These are phyloP conservation scores for Thrips palmi DNA, from an alignment of 1,140 invertebrate genomes.

Conservation along the genomic window DNA sequence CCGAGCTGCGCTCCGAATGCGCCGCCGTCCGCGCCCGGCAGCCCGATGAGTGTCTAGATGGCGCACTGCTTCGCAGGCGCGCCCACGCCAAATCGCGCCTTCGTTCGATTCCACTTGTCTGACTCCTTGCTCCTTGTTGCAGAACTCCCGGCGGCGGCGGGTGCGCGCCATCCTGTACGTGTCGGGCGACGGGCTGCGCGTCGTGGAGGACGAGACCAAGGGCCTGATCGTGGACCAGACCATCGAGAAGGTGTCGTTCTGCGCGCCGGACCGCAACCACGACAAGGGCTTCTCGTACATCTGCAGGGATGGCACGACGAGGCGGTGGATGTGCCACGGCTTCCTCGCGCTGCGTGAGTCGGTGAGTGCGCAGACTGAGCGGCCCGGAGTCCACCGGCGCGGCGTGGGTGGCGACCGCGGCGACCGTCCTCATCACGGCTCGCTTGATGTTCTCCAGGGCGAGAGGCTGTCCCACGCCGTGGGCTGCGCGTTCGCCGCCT, in stretches of 20 bases:
- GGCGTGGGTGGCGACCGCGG: too few species aligned
- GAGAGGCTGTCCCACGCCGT: conserved; percentile 96
- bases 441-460: conserved; percentile 54
- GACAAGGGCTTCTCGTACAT: conserved; percentile 95
- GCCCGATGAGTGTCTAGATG: too few species aligned
- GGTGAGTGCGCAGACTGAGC: conserved; percentile 25
- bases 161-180: conserved; percentile 85
- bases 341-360: conserved; percentile 92
- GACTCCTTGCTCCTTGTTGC: conserved; percentile 20
- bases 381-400: too few species aligned
- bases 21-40: too few species aligned
- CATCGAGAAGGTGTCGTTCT: conserved; percentile 99
- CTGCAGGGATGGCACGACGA: conserved; percentile 62
- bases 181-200: conserved; percentile 89
- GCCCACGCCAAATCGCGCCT: too few species aligned
- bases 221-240: conserved; percentile 98
- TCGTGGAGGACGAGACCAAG: conserved; percentile 98
- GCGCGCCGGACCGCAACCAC: conserved; percentile 95
- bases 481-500: conserved; percentile 97
- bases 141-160: conserved; percentile 75
- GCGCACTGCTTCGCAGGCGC: not conserved
- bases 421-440: conserved; percentile 9
- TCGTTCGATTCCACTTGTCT: not conserved
- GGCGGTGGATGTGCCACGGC: conserved; percentile 99
- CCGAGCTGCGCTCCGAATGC: too few species aligned